Evolutionary conservation across 2,113 vertebrate genomes (phyloP), one percentile per base, ranked within the genome.

Genomic region (Numenius arquata): DNA sequence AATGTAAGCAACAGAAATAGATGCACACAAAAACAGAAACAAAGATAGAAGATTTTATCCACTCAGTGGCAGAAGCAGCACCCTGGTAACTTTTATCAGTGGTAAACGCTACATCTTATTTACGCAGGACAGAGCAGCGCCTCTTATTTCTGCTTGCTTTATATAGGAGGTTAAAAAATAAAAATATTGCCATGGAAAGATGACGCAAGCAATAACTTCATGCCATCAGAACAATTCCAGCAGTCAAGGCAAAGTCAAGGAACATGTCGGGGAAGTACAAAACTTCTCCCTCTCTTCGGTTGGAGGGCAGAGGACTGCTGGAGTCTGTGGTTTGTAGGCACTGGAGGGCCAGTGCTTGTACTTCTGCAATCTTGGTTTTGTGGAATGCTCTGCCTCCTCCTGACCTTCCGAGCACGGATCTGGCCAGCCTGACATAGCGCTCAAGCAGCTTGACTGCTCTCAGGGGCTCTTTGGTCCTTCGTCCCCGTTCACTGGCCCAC

Each of bases 331-430:
- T 94, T 90, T 86, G 92, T 16, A 40, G 67, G 91, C 86, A 36
- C 65, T 68, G 89, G 84, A 94, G 67, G 75, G 90, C 63, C 77
- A 87, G 88, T 0, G 23, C 89, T 95, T 89, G 4, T 32, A 36
- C 95, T 81, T 52, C 66, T 82, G 96, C 93, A 90, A 43, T 89
- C 93, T 88, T 66, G 95, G 90, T 29, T 15, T 43, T 81, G 90
- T 25, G 92, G 90, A 92, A 96, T 90, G 93, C 88, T 94, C 79
- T 96, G 94, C 92, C 73, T 92, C 86, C 86, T 87, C 76, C 82
- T 88, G 96, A 94, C 96, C 96, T 94, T 85, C 8, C 6, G 9
- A 66, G 81, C 81, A 4, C 1, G 74, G 89, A 10, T 53, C 50
- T 50, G 75, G 74, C 80, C 15, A 7, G 68, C 48, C 77, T 38